Evolutionary conservation across 2,113 vertebrate genomes (phyloP).

Genomic region (Camarhynchus parvulus): DNA sequence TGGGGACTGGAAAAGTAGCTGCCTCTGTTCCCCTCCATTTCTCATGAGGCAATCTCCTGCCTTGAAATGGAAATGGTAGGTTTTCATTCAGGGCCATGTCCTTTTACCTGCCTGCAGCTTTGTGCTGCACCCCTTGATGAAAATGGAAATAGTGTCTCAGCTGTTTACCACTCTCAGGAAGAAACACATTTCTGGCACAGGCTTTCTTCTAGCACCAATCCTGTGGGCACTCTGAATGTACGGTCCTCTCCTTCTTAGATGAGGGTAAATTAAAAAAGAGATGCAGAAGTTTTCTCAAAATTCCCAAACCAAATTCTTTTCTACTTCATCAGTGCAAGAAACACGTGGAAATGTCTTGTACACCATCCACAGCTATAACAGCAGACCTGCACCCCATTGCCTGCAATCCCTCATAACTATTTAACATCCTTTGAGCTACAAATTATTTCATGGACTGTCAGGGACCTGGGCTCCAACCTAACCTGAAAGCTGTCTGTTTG

Average conservation of each 20-base stretch:
- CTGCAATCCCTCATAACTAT: neutral
- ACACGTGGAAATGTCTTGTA: fast-evolving
- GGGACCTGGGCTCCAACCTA: neutral
- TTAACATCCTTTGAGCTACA: neutral
- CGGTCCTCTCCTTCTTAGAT: fast-evolving
- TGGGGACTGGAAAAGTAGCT: neutral
- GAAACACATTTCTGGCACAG: neutral
- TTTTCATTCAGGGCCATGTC: neutral
- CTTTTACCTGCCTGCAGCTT: neutral
- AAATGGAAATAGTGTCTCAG: neutral
- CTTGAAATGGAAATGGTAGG: neutral
- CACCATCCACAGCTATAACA: neutral
- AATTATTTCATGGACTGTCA: neutral
- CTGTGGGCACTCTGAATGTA: neutral
- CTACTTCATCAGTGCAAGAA: neutral
- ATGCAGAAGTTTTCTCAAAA: neutral
- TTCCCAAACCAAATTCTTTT: neutral
- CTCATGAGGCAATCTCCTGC: neutral
- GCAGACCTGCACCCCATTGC: neutral
- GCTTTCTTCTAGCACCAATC: neutral
- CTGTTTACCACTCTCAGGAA: neutral
- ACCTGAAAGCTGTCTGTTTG: neutral
- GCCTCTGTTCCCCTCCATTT: neutral
- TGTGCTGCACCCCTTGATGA: neutral
- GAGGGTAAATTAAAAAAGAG: neutral